Percentiles rank a stretch among this genome's conserved stretches.
Conservation (phyloP, 2,113 vertebrate species). For the Sphyrna mokarran region DNA sequence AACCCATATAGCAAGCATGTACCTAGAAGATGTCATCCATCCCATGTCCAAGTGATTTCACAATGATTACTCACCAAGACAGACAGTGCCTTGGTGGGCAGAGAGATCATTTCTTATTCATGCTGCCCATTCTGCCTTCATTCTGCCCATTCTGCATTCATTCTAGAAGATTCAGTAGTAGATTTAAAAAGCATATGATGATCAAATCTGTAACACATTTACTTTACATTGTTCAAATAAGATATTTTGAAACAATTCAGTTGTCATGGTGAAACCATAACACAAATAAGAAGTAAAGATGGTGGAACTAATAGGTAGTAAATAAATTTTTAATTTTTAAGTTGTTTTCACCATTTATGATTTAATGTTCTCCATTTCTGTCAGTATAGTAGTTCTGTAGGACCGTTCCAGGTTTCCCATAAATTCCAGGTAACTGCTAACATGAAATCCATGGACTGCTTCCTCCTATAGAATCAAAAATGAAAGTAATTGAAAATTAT, state of each 20-base stretch:
- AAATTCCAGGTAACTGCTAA: conserved; percentile 75
- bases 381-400: conserved; percentile 70
- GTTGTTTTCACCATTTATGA: conserved; percentile 39
- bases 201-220: not conserved
- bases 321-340: not conserved
- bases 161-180: conserved; percentile 92
- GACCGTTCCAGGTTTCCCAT: conserved; percentile 73
- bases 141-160: conserved; percentile 86
- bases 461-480: conserved; percentile 72
- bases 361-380: conserved; percentile 70
- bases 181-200: conserved; percentile 76
- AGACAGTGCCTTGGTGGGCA: conserved; percentile 83
- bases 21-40: conserved; percentile 86
- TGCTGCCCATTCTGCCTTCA: conserved; percentile 82
- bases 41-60: conserved; percentile 81
- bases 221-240: not conserved
- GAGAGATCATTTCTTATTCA: conserved; percentile 83
- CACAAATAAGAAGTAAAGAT: not conserved
- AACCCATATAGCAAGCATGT: conserved; percentile 73
- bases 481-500: conserved; percentile 37
- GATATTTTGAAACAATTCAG: no score
- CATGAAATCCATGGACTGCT: conserved; percentile 73
- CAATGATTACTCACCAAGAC: conserved; percentile 94
- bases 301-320: not conserved
- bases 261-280: not conserved